Evolutionary conservation across 2,797 vertebrate genomes (phyloP).

Genomic region (Takifugu rubripes): DNA sequence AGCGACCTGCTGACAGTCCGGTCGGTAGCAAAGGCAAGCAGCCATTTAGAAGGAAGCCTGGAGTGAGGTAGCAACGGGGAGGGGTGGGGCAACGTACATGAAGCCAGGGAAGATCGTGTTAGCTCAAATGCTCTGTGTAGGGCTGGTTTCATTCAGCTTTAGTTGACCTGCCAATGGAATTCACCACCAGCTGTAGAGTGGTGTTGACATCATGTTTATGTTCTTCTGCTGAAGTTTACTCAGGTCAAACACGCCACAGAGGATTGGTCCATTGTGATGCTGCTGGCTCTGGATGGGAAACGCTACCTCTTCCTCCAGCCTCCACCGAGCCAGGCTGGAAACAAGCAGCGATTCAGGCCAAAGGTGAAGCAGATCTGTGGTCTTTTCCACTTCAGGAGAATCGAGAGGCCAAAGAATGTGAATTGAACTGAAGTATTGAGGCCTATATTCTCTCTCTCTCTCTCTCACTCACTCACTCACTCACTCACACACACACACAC

Average conservation of each 20-base stretch:
- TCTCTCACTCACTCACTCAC: no score
- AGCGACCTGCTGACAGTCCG: slow-evolving; percentile 52
- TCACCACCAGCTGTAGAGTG: slow-evolving; percentile 18
- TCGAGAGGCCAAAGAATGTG: slow-evolving; percentile 42
- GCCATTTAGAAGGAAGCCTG: neutral
- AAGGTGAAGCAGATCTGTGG: slow-evolving; percentile 29
- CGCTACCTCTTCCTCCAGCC: slow-evolving; percentile 38
- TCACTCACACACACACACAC: no score
- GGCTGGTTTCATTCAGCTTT: slow-evolving; percentile 21
- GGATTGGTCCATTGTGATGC: slow-evolving; percentile 19
- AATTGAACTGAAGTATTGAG: slow-evolving; percentile 28
- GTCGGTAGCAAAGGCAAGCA: slow-evolving; percentile 37
- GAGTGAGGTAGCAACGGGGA: slow-evolving; percentile 6
- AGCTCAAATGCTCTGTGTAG: slow-evolving; percentile 17
- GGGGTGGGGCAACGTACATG: slow-evolving; percentile 31
- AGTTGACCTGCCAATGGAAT: slow-evolving; percentile 14
- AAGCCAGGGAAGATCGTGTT: slow-evolving; percentile 25
- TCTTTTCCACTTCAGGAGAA: slow-evolving; percentile 22
- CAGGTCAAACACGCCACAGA: slow-evolving; percentile 27
- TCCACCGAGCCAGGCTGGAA: neutral
- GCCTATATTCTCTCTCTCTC: no score
- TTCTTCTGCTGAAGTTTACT: slow-evolving; percentile 53
- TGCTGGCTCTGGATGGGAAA: slow-evolving; percentile 35
- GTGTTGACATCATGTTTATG: slow-evolving; percentile 42
- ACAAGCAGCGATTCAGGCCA: slow-evolving; percentile 24